Evolutionary conservation across 1,140 invertebrate genomes (phyloP).

Genomic region (Delia radicum): DNA sequence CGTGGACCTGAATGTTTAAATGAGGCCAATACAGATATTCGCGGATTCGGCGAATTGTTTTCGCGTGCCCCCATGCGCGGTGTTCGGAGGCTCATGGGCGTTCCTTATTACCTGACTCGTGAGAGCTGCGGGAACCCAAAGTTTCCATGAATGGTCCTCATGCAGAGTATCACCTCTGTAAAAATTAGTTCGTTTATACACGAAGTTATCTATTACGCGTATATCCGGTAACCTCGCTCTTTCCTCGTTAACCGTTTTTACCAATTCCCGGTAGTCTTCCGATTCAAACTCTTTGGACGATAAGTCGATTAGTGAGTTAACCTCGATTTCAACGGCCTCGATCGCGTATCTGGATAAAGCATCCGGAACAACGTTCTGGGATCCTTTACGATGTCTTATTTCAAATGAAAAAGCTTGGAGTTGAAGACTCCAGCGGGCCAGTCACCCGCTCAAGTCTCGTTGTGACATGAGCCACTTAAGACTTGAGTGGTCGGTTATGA

Average conservation of each 20-base stretch:
- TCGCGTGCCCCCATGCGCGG: no score
- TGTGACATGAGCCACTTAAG: constrained; percentile 18
- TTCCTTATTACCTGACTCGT: background rate
- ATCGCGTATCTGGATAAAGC: no score
- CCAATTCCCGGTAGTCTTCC: background rate
- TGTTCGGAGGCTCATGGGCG: background rate
- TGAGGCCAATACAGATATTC: background rate
- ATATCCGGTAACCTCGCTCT: background rate
- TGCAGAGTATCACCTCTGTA: background rate
- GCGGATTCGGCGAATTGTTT: background rate
- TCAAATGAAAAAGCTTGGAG: constrained; percentile 5
- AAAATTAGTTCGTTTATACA: background rate
- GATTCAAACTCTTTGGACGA: background rate
- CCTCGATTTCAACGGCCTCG: no score
- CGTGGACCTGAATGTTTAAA: background rate
- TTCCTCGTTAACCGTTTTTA: background rate
- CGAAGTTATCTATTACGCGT: background rate
- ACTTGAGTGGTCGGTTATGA: background rate
- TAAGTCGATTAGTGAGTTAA: no score
- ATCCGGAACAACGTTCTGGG: constrained; percentile 17
- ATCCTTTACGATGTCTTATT: constrained; percentile 17
- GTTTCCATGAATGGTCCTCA: constrained; percentile 1
- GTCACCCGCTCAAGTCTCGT: constrained; percentile 1
- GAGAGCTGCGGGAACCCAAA: background rate
- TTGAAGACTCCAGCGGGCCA: constrained; percentile 19